Evolutionary conservation across 2,888 invertebrate species (phyloP).

Genomic region (Drosophila borborema): DNA sequence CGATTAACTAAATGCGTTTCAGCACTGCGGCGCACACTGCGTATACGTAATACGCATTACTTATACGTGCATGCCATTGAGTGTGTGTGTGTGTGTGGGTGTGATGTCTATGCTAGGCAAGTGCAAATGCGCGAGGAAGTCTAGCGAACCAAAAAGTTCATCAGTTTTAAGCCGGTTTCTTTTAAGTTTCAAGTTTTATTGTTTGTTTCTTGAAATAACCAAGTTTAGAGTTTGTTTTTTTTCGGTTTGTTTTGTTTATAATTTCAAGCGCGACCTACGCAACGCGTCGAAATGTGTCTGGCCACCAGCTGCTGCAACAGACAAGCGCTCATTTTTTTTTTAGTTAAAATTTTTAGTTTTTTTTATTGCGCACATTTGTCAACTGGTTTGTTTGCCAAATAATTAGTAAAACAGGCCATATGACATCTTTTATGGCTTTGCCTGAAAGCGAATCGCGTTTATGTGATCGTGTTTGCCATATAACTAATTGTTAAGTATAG

Average conservation of each 20-base stretch:
- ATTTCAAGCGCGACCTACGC: conserved; percentile 60
- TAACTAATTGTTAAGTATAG: conserved; percentile 21
- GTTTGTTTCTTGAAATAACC: conserved; percentile 44
- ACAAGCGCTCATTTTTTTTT: conserved; percentile 61
- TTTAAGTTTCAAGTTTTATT: conserved; percentile 29
- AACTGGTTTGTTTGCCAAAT: conserved; percentile 54
- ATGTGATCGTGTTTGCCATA: conserved; percentile 45
- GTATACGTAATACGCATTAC: conserved; percentile 62
- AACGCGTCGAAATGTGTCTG: conserved; percentile 10
- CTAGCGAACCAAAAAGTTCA: conserved; percentile 28
- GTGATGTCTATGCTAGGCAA: conserved; percentile 34
- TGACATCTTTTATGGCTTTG: conserved; percentile 10
- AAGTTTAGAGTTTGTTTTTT: conserved; percentile 21
- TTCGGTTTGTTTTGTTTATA: conserved; percentile 6
- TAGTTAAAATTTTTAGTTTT: neutral
- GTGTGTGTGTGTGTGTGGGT: conserved; percentile 1
- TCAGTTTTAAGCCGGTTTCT: conserved; percentile 55
- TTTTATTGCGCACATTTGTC: conserved; percentile 50
- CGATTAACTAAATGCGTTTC: conserved; percentile 74
- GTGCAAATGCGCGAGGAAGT: conserved; percentile 66
- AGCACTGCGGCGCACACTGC: conserved; percentile 41
- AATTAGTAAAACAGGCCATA: conserved; percentile 58
- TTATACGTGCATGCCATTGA: neutral
- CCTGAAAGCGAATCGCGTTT: conserved; percentile 33
- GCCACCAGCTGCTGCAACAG: conserved; percentile 6